Conservation (phyloP, 2,888 invertebrate genomes). For the Andrena trimmerana region DNA sequence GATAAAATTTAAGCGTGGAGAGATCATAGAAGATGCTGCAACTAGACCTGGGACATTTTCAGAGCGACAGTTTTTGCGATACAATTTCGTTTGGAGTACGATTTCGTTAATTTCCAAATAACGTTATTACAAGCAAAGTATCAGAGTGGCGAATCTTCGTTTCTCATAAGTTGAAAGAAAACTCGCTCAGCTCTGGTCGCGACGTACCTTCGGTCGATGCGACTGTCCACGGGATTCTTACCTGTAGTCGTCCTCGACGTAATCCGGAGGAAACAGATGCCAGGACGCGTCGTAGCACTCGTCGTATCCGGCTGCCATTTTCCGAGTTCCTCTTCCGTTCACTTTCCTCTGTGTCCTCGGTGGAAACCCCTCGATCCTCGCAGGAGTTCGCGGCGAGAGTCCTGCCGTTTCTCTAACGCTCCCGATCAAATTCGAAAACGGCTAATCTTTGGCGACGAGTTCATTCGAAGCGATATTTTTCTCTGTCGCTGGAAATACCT, state of each 20-base stretch:
- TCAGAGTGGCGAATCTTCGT: too few species aligned
- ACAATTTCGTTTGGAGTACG: too few species aligned
- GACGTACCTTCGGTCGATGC: not conserved
- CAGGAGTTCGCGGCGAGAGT: not conserved
- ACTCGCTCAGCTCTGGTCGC: not conserved
- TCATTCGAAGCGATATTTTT: constrained; percentile 56
- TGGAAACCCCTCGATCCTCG: not conserved
- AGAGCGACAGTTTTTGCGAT: too few species aligned
- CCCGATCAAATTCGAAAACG: constrained; percentile 63
- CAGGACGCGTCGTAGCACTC: constrained; percentile 89
- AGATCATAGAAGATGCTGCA: too few species aligned
- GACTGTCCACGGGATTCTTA: constrained; percentile 76
- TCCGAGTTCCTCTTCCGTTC: constrained; percentile 63
- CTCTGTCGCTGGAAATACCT: not conserved
- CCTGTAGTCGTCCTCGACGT: constrained; percentile 91
- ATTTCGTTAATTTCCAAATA: too few species aligned
- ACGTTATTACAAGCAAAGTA: too few species aligned
- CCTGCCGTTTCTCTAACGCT: not conserved
- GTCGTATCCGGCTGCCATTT: constrained; percentile 87
- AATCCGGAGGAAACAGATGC: constrained; percentile 91
- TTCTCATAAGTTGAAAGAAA: too few species aligned
- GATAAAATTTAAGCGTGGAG: too few species aligned
- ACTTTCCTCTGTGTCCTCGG: constrained; percentile 5
- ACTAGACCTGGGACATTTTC: too few species aligned
- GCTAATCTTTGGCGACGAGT: constrained; percentile 68